Percentiles rank a stretch among this genome's conserved stretches.
Evolutionary conservation across 1,140 invertebrate species (phyloP).

Genomic region (Orussus abietinus): DNA sequence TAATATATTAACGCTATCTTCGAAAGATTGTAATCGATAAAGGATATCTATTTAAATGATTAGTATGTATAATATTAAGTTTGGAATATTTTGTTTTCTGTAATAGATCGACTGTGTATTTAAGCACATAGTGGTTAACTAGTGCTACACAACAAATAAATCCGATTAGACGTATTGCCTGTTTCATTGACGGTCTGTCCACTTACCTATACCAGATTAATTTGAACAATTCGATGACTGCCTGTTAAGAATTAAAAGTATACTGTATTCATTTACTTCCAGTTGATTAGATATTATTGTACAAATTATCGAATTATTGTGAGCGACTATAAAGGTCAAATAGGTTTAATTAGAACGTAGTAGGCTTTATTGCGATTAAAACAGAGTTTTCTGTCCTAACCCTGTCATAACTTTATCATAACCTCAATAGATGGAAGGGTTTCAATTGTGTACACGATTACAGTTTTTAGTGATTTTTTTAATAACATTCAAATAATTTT

Average conservation of each 20-base stretch:
- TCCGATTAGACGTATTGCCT: slow-evolving; percentile 34
- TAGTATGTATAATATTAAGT: slow-evolving; percentile 48
- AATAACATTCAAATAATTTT: too few species aligned
- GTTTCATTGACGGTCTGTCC: background rate
- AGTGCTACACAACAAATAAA: slow-evolving; percentile 51
- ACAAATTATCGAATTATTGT: background rate
- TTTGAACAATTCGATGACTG: background rate
- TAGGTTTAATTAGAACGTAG: too few species aligned
- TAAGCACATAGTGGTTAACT: slow-evolving; percentile 50
- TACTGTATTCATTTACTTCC: too few species aligned
- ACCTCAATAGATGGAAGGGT: too few species aligned
- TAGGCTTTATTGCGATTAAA: too few species aligned
- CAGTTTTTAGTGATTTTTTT: too few species aligned
- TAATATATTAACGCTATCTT: slow-evolving; percentile 45
- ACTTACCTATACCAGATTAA: background rate
- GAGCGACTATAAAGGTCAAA: background rate
- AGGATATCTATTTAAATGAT: slow-evolving; percentile 45
- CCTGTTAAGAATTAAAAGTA: too few species aligned
- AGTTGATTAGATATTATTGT: too few species aligned
- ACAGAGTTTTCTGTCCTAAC: too few species aligned
- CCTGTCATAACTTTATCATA: too few species aligned
- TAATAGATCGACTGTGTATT: slow-evolving; percentile 51
- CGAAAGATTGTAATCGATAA: slow-evolving; percentile 36
- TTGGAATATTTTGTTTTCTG: slow-evolving; percentile 47
- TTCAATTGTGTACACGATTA: too few species aligned